A percentile compares a stretch with the other conserved stretches of the same genome.
Evolutionary conservation across 2,113 vertebrate genomes (phyloP).

Genomic region (Furnarius figulus): DNA sequence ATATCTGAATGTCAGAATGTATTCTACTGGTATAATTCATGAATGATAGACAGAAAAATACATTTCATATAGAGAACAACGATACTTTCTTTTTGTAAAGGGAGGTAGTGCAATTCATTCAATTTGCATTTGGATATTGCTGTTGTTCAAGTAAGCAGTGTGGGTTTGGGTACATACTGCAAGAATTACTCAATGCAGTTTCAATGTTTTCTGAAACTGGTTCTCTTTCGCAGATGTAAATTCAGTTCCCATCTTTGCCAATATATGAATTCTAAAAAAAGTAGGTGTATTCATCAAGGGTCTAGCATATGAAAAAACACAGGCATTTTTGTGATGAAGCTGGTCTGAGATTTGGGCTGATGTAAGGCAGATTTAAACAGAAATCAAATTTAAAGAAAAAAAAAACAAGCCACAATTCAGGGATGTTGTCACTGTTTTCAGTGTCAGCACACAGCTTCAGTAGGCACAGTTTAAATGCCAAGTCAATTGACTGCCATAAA

Average conservation of each 20-base stretch:
- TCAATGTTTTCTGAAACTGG: background rate
- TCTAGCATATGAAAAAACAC: background rate
- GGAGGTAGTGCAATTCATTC: background rate
- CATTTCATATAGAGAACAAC: background rate
- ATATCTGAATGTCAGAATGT: background rate
- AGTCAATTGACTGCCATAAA: background rate
- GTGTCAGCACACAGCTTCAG: background rate
- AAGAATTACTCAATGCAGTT: background rate
- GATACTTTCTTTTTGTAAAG: background rate
- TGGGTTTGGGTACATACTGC: background rate
- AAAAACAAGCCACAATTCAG: background rate
- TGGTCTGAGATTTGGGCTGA: background rate
- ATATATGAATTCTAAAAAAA: background rate
- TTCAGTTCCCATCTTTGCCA: background rate
- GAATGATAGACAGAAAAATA: background rate
- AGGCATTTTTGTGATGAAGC: background rate
- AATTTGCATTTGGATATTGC: conserved; percentile 11
- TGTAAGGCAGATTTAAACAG: background rate
- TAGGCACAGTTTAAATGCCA: background rate
- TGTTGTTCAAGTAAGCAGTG: background rate
- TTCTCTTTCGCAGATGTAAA: background rate
- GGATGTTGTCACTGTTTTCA: background rate
- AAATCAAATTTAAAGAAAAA: background rate
- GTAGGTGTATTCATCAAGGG: background rate
- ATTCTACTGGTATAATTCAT: background rate